Evolutionary conservation across 2,888 invertebrate genomes (phyloP), one percentile per base, ranked within the genome.

Genomic region (Synergus japonicus): DNA sequence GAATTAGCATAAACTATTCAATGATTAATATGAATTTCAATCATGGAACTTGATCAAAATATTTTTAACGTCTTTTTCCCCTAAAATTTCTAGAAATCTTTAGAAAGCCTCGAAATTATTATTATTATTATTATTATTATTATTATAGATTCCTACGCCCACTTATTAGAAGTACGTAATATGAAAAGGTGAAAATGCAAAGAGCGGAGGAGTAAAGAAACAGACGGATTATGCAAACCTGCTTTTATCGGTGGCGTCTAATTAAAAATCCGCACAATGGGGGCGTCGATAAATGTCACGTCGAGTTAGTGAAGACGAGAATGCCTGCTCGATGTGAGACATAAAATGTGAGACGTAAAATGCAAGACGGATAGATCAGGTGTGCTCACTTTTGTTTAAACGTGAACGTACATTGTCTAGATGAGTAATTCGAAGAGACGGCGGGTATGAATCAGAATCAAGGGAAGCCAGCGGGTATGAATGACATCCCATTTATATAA

Each of bases 401-500:
- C 76, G 60, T 66, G 80, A 69, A 49, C 63, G 76, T 79, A 60
- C 44, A 77, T 78, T 66, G 79, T 79, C 79, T 76, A 76, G 76
- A 84, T 87, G 89, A 89, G 87, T 89, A 89, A 90, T 89, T 86
- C 84, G 85, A 85, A 84, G 83, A 86, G 86, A 85, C 85, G 85
- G 83, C 83, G 79, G 83, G 83, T 85, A 89, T 89, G 89, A 90
- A 90, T 90, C 90, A 89, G 88, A 90, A 89, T 88, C 86, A 88
- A 85, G 86, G 86, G 85, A 86, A 86, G 84, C 84, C 87, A 86
- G 86, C 84, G 85, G 81, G 85, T 88, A 89, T 85, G 90, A 90
- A 90, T 88, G 90, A 88, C 89, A 88, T 87, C 85, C 86, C 87
- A 90, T 91, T 91, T 88, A 86, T 88, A 88, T 84, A 83, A 87